These are phyloP conservation scores for Ophioninae sp. DNA, from an alignment of 2,888 invertebrate species.

Conservation along the genomic window DNA sequence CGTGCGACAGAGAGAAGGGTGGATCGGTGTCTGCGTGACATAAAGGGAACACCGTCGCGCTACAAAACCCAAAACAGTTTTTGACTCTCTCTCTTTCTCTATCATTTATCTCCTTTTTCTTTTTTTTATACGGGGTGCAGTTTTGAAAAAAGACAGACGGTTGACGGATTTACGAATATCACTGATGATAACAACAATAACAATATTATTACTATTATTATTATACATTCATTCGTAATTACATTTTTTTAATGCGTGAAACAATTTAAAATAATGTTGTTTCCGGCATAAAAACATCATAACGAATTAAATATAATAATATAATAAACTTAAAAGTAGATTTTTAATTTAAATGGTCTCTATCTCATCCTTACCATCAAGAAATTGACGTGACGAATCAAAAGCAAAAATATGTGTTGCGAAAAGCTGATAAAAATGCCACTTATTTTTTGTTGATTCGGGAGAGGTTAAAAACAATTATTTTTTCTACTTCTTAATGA, in stretches of 20 bases:
- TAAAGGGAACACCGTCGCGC: slow-evolving; percentile 72
- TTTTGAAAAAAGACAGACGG: slow-evolving; percentile 64
- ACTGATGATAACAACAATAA: slow-evolving; percentile 21
- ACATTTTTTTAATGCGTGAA: slow-evolving; percentile 13
- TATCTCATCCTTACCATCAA: too few relatives aligned
- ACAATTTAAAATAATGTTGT: too few relatives aligned
- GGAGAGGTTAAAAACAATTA: too few relatives aligned
- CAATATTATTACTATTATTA: not conserved
- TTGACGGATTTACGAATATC: slow-evolving; percentile 62
- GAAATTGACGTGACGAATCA: too few relatives aligned
- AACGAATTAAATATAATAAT: too few relatives aligned
- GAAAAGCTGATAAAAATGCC: too few relatives aligned
- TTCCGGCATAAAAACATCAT: too few relatives aligned
- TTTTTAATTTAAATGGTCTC: too few relatives aligned
- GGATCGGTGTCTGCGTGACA: slow-evolving; percentile 51
- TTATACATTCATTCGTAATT: slow-evolving; percentile 1
- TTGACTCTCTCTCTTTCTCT: slow-evolving; percentile 78
- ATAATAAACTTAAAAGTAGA: too few relatives aligned
- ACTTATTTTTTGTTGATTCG: too few relatives aligned
- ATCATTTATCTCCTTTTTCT: slow-evolving; percentile 80
- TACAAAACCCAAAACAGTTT: slow-evolving; percentile 80
- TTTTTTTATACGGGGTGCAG: slow-evolving; percentile 66
- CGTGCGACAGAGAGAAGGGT: slow-evolving; percentile 58
- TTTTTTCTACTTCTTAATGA: too few relatives aligned
- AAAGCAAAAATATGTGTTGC: too few relatives aligned